Conservation (phyloP, 2,113 vertebrate genomes). For the Daphoenositta chrysoptera region DNA sequence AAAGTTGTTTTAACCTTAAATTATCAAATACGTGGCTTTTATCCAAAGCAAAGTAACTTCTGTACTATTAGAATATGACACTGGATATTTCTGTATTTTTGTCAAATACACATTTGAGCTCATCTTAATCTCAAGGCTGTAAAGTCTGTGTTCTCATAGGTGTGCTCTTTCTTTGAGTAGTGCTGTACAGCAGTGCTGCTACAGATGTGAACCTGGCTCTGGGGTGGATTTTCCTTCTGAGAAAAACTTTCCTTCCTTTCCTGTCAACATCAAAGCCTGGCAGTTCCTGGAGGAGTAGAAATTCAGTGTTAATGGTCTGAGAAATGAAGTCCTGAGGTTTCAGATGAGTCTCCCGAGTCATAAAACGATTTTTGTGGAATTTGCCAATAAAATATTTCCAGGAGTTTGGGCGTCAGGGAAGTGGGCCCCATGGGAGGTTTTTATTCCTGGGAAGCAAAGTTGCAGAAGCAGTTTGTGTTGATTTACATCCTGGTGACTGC, state of each 20-base stretch:
- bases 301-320: neutral
- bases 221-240: neutral
- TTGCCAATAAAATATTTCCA: neutral
- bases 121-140: neutral
- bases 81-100: constrained; percentile 20
- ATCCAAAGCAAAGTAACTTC: neutral
- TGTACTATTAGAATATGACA: neutral
- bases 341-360: neutral
- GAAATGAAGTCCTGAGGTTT: neutral
- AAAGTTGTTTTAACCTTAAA: constrained; percentile 18
- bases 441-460: neutral
- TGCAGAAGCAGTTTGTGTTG: neutral
- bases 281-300: neutral
- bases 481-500: neutral
- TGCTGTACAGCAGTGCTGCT: neutral
- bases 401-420: neutral
- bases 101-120: constrained; percentile 19
- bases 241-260: neutral
- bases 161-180: neutral
- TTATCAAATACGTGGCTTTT: neutral
- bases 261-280: neutral
- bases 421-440: neutral
- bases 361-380: neutral
- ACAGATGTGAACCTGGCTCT: neutral
- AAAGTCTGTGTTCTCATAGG: neutral